These are phyloP conservation scores for Hemaris fuciformis DNA, from an alignment of 2,888 invertebrate species.

Conservation along the genomic window DNA sequence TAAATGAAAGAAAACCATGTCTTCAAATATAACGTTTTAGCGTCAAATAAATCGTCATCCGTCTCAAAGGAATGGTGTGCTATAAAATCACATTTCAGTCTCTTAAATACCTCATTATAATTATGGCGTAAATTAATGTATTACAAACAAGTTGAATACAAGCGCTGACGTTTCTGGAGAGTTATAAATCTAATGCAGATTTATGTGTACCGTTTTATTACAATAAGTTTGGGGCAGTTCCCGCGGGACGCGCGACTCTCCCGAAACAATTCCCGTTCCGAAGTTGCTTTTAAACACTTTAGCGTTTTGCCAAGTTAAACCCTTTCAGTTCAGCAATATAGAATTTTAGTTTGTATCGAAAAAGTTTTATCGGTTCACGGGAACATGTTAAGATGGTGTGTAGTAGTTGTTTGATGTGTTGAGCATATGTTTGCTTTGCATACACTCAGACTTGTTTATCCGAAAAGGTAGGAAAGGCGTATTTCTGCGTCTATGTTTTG, in stretches of 20 bases:
- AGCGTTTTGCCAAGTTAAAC: background rate
- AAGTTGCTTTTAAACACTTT: constrained; percentile 3
- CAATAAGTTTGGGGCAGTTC: background rate
- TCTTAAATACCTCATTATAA: background rate
- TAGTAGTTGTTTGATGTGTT: background rate
- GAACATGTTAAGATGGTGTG: background rate
- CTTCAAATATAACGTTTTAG: too few relatives aligned
- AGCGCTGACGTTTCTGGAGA: background rate
- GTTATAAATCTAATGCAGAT: background rate
- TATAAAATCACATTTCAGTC: too few relatives aligned
- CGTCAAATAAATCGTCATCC: too few relatives aligned
- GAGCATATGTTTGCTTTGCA: background rate
- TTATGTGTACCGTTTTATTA: background rate
- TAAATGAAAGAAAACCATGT: too few relatives aligned
- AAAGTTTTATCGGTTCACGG: background rate
- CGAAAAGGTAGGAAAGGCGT: too few relatives aligned
- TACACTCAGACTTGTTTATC: background rate
- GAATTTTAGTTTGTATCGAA: background rate
- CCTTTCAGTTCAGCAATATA: background rate
- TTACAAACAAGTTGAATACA: background rate
- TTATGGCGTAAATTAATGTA: background rate
- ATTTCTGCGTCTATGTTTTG: too few relatives aligned
- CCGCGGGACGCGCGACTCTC: background rate
- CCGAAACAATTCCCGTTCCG: background rate
- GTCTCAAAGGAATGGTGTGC: too few relatives aligned